These are phyloP conservation scores for Tyto alba DNA, from an alignment of 2,113 vertebrate species.

Conservation along the genomic window DNA sequence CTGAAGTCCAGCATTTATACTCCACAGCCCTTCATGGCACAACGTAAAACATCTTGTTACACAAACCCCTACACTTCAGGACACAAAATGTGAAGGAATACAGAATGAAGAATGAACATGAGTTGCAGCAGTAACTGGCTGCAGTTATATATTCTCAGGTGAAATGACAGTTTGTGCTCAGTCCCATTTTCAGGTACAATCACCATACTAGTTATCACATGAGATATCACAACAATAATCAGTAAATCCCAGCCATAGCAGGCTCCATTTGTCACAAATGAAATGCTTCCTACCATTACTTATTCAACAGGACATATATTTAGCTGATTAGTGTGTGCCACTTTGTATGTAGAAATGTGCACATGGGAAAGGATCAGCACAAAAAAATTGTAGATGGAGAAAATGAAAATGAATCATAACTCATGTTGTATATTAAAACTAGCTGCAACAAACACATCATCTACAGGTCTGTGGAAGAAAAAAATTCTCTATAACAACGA, in stretches of 20 bases:
- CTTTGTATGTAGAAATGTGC: neutral
- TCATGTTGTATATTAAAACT: neutral
- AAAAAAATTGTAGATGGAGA: neutral
- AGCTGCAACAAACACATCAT: neutral
- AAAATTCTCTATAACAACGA: neutral
- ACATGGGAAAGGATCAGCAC: neutral
- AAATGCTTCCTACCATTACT: neutral
- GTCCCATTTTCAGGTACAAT: neutral
- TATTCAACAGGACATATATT: neutral
- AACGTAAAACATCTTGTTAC: neutral
- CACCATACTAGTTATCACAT: neutral
- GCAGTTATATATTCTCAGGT: neutral
- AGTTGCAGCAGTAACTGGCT: neutral
- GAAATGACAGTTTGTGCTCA: neutral
- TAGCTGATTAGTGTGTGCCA: neutral
- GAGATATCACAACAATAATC: neutral
- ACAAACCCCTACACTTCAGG: neutral
- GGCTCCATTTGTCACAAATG: neutral
- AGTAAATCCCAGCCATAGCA: neutral
- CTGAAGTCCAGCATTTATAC: neutral
- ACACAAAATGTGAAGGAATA: neutral
- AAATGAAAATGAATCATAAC: neutral
- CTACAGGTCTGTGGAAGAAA: neutral
- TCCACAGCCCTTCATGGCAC: rapidly evolving
- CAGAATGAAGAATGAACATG: neutral